Conservation (phyloP, 2,888 invertebrate genomes). For the Pachliopta kotzebuea region DNA sequence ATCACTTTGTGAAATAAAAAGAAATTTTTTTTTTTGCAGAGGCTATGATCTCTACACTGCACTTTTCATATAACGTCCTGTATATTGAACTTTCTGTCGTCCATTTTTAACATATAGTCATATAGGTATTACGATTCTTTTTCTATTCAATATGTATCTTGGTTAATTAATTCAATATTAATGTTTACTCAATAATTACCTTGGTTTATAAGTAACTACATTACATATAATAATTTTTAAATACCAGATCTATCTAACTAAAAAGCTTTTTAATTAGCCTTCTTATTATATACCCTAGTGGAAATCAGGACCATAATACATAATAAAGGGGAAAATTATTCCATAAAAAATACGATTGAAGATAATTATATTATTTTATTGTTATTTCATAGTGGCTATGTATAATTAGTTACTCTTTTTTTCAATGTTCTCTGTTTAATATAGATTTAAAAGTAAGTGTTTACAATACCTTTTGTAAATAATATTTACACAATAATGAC, state of each 20-base stretch:
- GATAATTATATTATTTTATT: neutral
- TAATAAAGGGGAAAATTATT: no score
- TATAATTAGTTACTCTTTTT: neutral
- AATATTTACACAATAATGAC: no score
- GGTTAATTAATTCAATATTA: neutral
- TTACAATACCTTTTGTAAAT: neutral
- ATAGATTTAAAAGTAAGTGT: neutral
- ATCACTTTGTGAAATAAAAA: no score
- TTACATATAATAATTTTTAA: neutral
- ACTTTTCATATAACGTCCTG: conserved; percentile 23
- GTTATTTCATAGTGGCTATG: neutral
- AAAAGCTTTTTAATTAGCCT: neutral
- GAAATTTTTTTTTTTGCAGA: neutral
- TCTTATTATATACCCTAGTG: no score
- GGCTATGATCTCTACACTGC: conserved; percentile 8
- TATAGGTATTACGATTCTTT: neutral
- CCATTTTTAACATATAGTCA: conserved; percentile 23
- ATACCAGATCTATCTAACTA: conserved; percentile 1
- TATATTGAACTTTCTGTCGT: conserved; percentile 22
- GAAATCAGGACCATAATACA: no score
- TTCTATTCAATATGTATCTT: neutral
- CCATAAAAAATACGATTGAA: no score
- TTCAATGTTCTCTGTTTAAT: neutral
- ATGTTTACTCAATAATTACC: neutral
- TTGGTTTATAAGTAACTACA: no score